Base-by-base conservation (phyloP, 2,113 vertebrate genomes). In the Rousettus leschenaultii region DNA sequence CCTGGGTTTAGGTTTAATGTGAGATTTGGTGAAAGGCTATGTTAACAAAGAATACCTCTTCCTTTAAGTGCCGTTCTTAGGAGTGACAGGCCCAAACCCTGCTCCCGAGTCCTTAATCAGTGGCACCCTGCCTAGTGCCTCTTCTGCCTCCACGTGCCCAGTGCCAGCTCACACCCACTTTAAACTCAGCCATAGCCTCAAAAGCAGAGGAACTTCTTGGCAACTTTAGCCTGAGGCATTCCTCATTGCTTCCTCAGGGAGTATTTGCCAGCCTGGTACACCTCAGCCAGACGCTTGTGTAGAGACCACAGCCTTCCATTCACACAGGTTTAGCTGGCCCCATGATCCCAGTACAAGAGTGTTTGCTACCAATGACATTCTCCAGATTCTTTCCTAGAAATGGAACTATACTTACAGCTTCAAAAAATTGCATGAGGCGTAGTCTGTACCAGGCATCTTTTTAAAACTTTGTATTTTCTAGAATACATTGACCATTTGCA, bases 281-380 rank as follows among this genome's bases (percentile, higher is more conserved):
- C 9, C 51, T 43, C 21, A 21, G 9, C 30, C 3, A 1, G 7
- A 30, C 30, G n/a, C 5, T 48, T 3, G 2, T 4, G 28, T 14
- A 53, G 3, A 7, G 11, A 21, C 35, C 43, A 59, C 8, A 43
- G 16, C 53, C 35, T 57, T 11, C 22, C 16, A 7, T 18, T 33
- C 33, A 30, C 22, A 53, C 1, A 28, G n/a, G 8, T 35, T 30
- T 33, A 10, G 15, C 38, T n/a, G 38, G 22, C 5, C 43, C 86
- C 7, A 0, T 40, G 70, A 40, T 14, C 30, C 40, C 53, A 15
- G 38, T 2, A 30, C 22, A 57, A 30, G 38, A 22, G 15, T 15
- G 5, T 43, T 8, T 40, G 61, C 80, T 86, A 3, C 53, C 11
- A 30, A 2, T 0, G 24, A 21, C 35, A 38, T 35, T 14, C 55